phyloP scores from a whole-genome alignment of 2,797 vertebrate species.

The Serranus cabrilla region DNA sequence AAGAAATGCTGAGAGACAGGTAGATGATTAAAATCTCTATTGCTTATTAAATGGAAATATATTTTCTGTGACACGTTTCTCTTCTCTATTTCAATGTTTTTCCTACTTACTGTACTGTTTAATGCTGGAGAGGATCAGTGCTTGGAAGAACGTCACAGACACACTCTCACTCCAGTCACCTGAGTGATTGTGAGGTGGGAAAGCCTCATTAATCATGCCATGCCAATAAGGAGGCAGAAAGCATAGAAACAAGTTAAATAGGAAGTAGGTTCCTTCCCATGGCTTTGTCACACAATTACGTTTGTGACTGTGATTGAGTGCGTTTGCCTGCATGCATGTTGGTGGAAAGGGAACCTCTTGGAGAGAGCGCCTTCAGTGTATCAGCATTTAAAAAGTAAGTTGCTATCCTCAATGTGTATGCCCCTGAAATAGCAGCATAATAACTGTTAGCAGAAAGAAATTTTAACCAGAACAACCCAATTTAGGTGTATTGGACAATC shows the following conservation, averaged over 20 bases:
- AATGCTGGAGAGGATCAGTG: slow-evolving; percentile 1
- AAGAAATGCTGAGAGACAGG: not conserved
- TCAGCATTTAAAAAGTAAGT: slow-evolving; percentile 52
- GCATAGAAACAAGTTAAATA: slow-evolving; percentile 68
- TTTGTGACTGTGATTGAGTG: slow-evolving; percentile 72
- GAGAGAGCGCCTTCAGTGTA: slow-evolving; percentile 50
- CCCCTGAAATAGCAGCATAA: slow-evolving; percentile 51
- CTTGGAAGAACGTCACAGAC: slow-evolving; percentile 20
- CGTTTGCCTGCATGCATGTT: slow-evolving; percentile 58
- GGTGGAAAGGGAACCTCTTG: slow-evolving; percentile 51
- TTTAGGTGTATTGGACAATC: slow-evolving; percentile 1
- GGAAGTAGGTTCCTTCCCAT: slow-evolving; percentile 74
- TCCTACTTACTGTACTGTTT: slow-evolving; percentile 7
- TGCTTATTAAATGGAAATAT: slow-evolving; percentile 11
- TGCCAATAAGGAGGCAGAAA: slow-evolving; percentile 67
- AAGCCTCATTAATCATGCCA: slow-evolving; percentile 72
- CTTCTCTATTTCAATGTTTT: not conserved
- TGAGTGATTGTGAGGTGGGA: slow-evolving; percentile 34
- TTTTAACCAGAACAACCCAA: not conserved
- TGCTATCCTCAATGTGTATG: slow-evolving; percentile 39
- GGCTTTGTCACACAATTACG: slow-evolving; percentile 69
- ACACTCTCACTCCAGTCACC: slow-evolving; percentile 31
- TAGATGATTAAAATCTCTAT: not conserved
- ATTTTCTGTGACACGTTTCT: not conserved
- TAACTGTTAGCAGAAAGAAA: slow-evolving; percentile 11